Conservation (phyloP, 2,113 vertebrate genomes). For the Clinocottus analis region DNA sequence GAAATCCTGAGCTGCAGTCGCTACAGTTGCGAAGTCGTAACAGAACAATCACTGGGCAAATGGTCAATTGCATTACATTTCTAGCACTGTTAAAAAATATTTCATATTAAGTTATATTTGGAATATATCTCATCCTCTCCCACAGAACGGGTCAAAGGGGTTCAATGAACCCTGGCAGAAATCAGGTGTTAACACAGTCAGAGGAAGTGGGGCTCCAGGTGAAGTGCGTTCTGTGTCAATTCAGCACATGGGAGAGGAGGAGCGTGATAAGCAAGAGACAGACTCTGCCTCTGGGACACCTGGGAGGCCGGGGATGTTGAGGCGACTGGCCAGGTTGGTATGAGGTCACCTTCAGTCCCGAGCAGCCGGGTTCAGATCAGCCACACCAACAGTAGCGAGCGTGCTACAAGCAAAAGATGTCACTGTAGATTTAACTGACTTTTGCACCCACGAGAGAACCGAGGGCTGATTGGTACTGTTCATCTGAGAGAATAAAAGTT, state of each 20-base stretch:
- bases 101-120: background rate
- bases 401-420: background rate
- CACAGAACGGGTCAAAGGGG: background rate
- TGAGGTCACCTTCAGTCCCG: background rate
- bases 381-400: background rate
- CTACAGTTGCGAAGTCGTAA: background rate
- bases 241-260: conserved; percentile 8
- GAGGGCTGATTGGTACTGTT: conserved; percentile 26
- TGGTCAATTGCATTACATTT: background rate
- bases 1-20: background rate
- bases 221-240: conserved; percentile 15
- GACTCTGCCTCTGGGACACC: background rate
- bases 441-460: conserved; percentile 25
- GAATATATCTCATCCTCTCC: background rate
- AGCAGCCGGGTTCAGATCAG: background rate
- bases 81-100: background rate
- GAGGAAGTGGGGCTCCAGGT: background rate
- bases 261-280: background rate
- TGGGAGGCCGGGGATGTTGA: conserved; percentile 28
- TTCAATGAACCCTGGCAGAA: background rate
- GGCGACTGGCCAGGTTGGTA: conserved; percentile 55
- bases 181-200: background rate
- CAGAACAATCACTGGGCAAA: background rate
- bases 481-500: conserved; percentile 27
- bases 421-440: conserved; percentile 31